phyloP scores from a whole-genome alignment of 64 coral and sea anemone species.

The Stichodactyla helianthus region DNA sequence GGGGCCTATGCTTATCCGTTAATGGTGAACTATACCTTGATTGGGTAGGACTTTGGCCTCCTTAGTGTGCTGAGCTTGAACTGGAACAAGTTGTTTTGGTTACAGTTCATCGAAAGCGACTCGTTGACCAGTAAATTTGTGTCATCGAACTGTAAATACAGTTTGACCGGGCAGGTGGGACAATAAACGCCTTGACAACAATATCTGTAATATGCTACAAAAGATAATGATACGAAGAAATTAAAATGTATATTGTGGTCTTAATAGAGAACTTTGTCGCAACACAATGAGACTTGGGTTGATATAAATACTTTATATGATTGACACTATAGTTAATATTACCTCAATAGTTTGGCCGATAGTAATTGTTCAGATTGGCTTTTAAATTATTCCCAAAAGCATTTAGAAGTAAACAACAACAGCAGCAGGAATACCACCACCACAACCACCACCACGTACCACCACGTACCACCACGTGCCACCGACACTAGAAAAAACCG shows the following conservation, averaged over 20 bases:
- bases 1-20: no score
- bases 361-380: no score
- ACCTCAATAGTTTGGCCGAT: no score
- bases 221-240: not conserved
- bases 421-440: not conserved
- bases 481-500: no score
- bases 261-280: no score
- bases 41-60: not conserved
- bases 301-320: no score
- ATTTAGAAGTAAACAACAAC: not conserved
- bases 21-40: not conserved
- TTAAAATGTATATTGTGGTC: not conserved
- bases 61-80: not conserved
- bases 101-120: not conserved
- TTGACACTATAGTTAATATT: no score
- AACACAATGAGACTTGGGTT: no score
- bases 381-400: no score
- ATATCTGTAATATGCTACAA: slow-evolving; percentile 31
- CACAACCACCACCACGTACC: no score
- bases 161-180: slow-evolving; percentile 10
- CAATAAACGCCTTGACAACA: slow-evolving; percentile 33
- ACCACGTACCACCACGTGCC: no score
- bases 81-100: not conserved
- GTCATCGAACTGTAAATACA: slow-evolving; percentile 23
- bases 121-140: slow-evolving; percentile 2